Evolutionary conservation across 2,888 invertebrate genomes (phyloP), one percentile per base, ranked within the genome.

Genomic region (Pristionchus japonicus): DNA sequence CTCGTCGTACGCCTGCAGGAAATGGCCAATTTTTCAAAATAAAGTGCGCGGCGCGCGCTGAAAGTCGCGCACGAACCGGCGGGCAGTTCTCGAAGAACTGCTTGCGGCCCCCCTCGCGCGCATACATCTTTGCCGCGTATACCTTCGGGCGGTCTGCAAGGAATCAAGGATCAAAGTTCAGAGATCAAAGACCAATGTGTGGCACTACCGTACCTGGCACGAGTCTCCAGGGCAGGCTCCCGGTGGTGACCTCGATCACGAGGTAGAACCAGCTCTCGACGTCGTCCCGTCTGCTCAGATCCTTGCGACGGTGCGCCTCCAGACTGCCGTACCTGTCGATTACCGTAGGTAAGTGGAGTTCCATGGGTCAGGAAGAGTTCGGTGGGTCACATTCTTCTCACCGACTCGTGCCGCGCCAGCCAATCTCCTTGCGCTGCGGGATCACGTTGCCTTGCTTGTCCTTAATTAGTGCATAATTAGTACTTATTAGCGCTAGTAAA

Each of bases 381-480:
- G 9, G 13, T 17, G 20, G 52, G 52, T 15, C 17, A 52, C 52
- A 52, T 17, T 52, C 52, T 17, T 20, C 61, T 87, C 92, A 93
- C 31, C 93, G 89, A 3, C 90, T 91, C 20, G 93, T 93, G 34
- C 93, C 93, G 11, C 93, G 80, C 93, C 93, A 93, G 57, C 93
- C 93, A 31, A 92, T 91, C 40, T 92, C 92, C 82, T 90, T 90
- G 27, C 93, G 87, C 47, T 91, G 88, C 47, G 91, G 89, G 13
- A 92, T 67, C 49, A 92, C 70, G 23, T 89, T 89, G 40, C 90
- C 89, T 77, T 90, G 89, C 90, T 91, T 85, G 85, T 85, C 77
- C 70, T 74, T 6, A 43, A 43, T 43, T n/a, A n/a, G n/a, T n/a
- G n/a, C n/a, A n/a, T n/a, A n/a, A n/a, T n/a, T n/a, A n/a, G n/a